Evolutionary conservation across 2,113 vertebrate species (phyloP).

Genomic region (Zeus faber): DNA sequence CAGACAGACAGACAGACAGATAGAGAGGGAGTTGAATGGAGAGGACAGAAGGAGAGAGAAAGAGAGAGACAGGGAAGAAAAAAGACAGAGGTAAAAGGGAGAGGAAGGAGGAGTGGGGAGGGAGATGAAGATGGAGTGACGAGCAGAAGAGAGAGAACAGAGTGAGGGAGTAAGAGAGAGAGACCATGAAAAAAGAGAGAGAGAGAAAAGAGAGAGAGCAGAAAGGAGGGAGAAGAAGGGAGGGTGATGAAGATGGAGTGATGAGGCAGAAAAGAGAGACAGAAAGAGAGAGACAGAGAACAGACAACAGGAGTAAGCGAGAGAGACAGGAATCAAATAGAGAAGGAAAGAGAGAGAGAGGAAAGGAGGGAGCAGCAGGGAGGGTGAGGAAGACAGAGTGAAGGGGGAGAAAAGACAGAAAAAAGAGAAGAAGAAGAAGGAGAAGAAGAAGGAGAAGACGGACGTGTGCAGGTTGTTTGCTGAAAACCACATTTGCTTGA

Average conservation of each 20-base stretch:
- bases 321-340: background rate
- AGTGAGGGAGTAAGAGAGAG: background rate
- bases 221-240: conserved; percentile 5
- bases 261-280: conserved; percentile 2
- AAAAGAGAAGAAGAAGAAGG: conserved; percentile 2
- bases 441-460: conserved; percentile 2
- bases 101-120: background rate
- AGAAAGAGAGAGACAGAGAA: background rate
- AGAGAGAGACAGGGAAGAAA: background rate
- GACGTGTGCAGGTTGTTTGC: no score
- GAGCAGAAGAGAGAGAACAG: background rate
- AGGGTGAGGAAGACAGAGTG: background rate
- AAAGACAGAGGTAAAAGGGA: background rate
- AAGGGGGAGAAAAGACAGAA: background rate
- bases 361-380: background rate
- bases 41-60: background rate
- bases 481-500: background rate
- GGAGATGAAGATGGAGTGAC: background rate
- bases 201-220: background rate
- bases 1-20: no score
- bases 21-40: background rate
- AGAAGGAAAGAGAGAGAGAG: background rate
- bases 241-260: conserved; percentile 3
- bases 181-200: background rate
- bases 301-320: background rate